Conservation (phyloP, 1,140 invertebrate genomes). For the Littorina saxatilis region DNA sequence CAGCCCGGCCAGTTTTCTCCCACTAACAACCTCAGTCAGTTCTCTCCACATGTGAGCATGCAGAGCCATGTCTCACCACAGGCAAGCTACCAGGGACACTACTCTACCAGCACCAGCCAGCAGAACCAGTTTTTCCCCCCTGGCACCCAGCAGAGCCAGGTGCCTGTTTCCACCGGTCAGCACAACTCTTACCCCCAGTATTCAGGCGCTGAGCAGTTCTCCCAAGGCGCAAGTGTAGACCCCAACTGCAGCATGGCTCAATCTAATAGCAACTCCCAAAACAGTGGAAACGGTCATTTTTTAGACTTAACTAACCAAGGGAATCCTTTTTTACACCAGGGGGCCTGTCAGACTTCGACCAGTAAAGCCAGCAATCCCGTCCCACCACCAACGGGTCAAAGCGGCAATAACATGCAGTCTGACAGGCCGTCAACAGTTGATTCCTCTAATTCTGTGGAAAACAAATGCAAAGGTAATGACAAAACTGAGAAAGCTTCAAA, state of each 20-base stretch:
- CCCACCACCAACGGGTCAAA: neutral
- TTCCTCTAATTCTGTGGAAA: neutral
- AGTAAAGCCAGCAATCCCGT: neutral
- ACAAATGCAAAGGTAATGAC: neutral
- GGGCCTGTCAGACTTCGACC: conserved; percentile 28
- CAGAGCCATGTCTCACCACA: neutral
- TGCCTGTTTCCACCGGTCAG: no score
- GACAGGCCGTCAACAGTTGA: conserved; percentile 4
- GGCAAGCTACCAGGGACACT: neutral
- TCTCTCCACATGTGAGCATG: neutral
- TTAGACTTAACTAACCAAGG: neutral
- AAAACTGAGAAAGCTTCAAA: neutral
- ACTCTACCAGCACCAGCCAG: neutral
- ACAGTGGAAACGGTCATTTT: neutral
- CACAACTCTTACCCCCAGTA: neutral
- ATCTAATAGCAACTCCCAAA: no score
- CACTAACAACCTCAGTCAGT: neutral
- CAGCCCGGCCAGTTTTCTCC: neutral
- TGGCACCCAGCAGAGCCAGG: no score
- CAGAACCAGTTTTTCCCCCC: neutral
- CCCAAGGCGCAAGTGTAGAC: no score
- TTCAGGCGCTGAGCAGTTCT: no score
- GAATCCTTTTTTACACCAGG: conserved; percentile 27
- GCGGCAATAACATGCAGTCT: neutral
- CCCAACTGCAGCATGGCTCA: no score